Evolutionary conservation across 2,113 vertebrate species (phyloP).

Genomic region (Crotophaga sulcirostris): DNA sequence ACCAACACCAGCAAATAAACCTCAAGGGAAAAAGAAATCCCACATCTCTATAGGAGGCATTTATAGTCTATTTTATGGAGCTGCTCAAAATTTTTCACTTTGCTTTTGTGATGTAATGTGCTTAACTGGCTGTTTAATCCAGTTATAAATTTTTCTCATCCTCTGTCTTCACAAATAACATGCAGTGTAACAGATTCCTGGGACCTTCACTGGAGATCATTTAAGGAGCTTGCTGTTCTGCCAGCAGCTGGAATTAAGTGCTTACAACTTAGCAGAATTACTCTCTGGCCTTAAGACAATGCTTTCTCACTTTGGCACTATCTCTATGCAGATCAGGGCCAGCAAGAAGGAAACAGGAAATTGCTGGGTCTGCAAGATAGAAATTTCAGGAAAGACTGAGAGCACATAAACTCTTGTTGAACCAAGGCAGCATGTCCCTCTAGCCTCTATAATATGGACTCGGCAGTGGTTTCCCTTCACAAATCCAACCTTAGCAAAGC

Average conservation of each 20-base stretch:
- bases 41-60: neutral
- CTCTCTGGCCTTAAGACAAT: neutral
- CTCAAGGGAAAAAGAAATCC: neutral
- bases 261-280: neutral
- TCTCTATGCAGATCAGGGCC: conserved; percentile 28
- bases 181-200: neutral
- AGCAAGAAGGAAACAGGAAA: conserved; percentile 66
- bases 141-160: neutral
- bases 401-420: conserved; percentile 56
- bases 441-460: neutral
- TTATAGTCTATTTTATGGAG: neutral
- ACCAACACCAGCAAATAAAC: neutral
- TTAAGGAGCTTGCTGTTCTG: neutral
- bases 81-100: neutral
- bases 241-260: neutral
- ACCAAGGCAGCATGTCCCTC: neutral
- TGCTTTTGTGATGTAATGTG: neutral
- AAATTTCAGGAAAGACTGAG: conserved; percentile 50
- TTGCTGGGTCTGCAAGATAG: conserved; percentile 26
- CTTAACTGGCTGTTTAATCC: neutral
- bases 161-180: neutral
- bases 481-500: conserved; percentile 10
- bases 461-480: neutral
- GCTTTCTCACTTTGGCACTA: conserved; percentile 10
- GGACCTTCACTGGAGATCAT: neutral